Evolutionary conservation across 2,888 invertebrate species (phyloP), one percentile per base, ranked within the genome.

Genomic region (Zygaena filipendulae): DNA sequence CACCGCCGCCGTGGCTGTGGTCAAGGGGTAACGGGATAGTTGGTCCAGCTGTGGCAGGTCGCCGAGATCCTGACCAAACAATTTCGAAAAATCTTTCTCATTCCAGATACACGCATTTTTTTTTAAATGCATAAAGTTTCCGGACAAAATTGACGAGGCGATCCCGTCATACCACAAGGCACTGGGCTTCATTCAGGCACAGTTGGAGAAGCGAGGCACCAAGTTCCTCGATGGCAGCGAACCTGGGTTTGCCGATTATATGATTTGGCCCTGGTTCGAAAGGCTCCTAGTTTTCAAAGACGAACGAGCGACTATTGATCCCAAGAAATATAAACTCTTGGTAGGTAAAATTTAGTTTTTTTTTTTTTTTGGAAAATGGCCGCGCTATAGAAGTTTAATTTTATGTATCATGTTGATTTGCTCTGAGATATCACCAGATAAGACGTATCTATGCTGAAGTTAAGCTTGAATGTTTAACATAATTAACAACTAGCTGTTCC

Each of bases 261-360:
- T 92, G 90, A 88, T 91, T 43, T 92, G 92, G 91, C 92, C 92
- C 0, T 92, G 91, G 91, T 87, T 89, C 43, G 92, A 92, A 60
- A 75, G 88, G 43, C 49, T 87, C 1, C 74, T 82, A 2, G 16
- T 27, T 0, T 55, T 72, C 33, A 52, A 84, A 13, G 74, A 82
- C 10, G 80, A 81, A 6, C 67, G 68, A 19, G 64, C 74, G 33
- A 51, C 62, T 32, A 68, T 88, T 39, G 84, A 84, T 24, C 60
- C 62, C 5, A 66, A 81, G 4, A 82, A 82, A 46, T 86, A 83
- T 37, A 72, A 74, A 10, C 13, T 52, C 19, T 37, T 77, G 57
- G 77, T 75, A 43, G 45, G 62, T 53, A 33, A n/a, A n/a, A n/a
- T n/a, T n/a, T n/a, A n/a, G n/a, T n/a, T n/a, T n/a, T n/a, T n/a